phyloP scores from a whole-genome alignment of 2,797 vertebrate species.

The Xerus rutilus region DNA sequence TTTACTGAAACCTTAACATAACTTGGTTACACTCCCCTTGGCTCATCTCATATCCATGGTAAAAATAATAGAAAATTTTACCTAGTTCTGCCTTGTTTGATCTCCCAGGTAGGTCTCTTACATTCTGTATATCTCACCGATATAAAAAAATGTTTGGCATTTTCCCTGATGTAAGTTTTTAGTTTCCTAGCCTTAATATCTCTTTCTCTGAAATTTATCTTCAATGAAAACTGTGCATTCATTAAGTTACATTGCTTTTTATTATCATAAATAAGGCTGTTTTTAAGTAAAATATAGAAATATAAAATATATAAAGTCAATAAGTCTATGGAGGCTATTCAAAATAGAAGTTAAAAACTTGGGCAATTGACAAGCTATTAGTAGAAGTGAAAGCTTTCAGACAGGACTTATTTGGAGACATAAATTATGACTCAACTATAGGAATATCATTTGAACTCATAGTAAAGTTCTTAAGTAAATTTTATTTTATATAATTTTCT shows the following conservation, averaged over 20 bases:
- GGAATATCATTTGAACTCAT: neutral
- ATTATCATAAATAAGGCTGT: neutral
- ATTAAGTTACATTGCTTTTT: conserved; percentile 13
- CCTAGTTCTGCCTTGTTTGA: neutral
- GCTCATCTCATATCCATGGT: neutral
- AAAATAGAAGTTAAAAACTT: conserved; percentile 33
- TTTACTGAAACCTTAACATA: neutral
- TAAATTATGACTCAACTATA: neutral
- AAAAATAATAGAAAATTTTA: neutral
- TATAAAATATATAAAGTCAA: neutral
- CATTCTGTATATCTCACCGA: neutral
- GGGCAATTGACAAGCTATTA: neutral
- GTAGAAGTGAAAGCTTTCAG: neutral
- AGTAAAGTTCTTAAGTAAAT: neutral
- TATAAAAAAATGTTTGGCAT: neutral
- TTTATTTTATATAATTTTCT: neutral
- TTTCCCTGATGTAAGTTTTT: neutral
- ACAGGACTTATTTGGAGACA: neutral
- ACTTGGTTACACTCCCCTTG: neutral
- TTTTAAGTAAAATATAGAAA: neutral
- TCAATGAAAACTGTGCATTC: neutral
- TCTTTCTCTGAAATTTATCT: neutral
- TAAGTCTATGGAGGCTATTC: neutral
- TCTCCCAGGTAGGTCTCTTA: neutral
- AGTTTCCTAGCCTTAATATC: neutral